phyloP scores from a whole-genome alignment of 2,888 invertebrate genomes.

The Dynastes hyllus region DNA sequence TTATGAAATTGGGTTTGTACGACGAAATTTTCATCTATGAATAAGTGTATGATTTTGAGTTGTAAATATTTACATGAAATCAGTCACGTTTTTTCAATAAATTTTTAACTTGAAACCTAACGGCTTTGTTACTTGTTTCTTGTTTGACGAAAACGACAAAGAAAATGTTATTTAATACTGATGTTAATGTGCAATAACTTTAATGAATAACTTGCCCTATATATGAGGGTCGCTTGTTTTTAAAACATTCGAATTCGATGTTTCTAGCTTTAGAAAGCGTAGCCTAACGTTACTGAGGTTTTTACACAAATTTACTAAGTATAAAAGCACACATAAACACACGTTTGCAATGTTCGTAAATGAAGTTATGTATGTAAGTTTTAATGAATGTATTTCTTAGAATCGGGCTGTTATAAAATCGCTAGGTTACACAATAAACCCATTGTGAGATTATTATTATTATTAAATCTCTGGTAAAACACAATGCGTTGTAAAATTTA shows the following conservation, averaged over 20 bases:
- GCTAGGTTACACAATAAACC: too few relatives aligned
- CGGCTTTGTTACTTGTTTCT: background rate
- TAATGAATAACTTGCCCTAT: background rate
- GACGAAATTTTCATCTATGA: conserved; percentile 18
- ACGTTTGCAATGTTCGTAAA: background rate
- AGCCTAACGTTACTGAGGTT: too few relatives aligned
- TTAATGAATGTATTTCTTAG: too few relatives aligned
- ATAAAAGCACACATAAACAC: background rate
- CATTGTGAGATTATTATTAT: too few relatives aligned
- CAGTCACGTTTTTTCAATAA: conserved; percentile 39
- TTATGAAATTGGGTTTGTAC: too few relatives aligned
- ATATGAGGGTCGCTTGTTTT: too few relatives aligned
- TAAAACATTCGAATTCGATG: background rate
- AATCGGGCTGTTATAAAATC: too few relatives aligned
- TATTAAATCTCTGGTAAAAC: too few relatives aligned
- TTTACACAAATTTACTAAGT: background rate
- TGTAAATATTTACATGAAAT: conserved; percentile 28
- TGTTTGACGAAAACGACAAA: conserved; percentile 5
- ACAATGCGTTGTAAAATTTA: too few relatives aligned
- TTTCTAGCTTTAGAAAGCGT: conserved; percentile 30
- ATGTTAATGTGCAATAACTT: background rate
- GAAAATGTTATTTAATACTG: conserved; percentile 8
- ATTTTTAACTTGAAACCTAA: conserved; percentile 1
- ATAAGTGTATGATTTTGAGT: background rate
- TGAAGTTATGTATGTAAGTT: too few relatives aligned